Base-by-base conservation (phyloP, 37 sponge, comb jelly and placozoan genomes). In the Beroe forskalii region DNA sequence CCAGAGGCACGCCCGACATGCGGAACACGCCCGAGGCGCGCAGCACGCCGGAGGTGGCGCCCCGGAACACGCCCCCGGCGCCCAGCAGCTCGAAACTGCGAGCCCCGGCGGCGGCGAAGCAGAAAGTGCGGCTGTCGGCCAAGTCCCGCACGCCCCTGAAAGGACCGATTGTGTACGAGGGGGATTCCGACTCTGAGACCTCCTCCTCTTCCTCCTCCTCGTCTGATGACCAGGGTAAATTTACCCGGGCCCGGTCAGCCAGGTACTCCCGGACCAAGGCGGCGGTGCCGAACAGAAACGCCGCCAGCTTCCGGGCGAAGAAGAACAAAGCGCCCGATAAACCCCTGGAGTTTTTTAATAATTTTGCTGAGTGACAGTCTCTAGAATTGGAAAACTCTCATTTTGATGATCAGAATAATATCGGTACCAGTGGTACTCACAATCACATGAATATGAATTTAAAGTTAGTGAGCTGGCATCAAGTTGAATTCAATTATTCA, bases 261-360 rank as follows among this genome's bases (percentile, higher is more conserved):
- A 23, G 86, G 37, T 80, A 42, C 27, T 8, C 86, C 30, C 24
- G 86, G 22, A 80, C 55, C 55, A 80, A 44, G 55, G 55, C 55
- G 23, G 35, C 86, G 8, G 40, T 37, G 0, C 86, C 86, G 17
- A 44, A 44, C 35, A 80, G 86, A 43, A 80, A 80, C 55, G 86
- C 86, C 4, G 86, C 86, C 12, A 80, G 86, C 22, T 80, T 80
- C 86, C 40, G 86, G 27, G 27, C 55, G 55, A 80, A 80, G 28
- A 80, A 80, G 35, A 2, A 24, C n/a, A 44, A 17, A 1, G 35
- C 14, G 22, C 37, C 37, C 27, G 19, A 32, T 4, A 20, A 80
- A 80, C 86, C 86, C 28, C 40, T 80, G 30, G 86, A 80, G 86
- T 80, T 80, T 80, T 80, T 80, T 48, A 80, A 80, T 80, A 80